Percentiles rank a stretch among this genome's conserved stretches.
These are phyloP conservation scores for Embiotoca jacksoni DNA, from an alignment of 2,113 vertebrate genomes.

Conservation along the genomic window DNA sequence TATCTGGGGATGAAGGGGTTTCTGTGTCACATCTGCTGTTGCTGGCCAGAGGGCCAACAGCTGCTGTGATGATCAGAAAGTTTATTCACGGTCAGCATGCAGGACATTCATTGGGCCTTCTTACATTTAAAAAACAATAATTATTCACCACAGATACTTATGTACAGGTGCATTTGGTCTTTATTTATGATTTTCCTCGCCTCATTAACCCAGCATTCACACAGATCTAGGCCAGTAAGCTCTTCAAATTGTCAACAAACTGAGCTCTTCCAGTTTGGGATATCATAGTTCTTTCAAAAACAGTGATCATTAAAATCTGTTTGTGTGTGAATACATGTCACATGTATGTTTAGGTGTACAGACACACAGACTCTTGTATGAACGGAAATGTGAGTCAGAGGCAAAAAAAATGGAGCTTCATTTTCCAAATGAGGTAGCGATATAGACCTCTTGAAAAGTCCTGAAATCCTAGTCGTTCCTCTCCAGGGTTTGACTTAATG, in stretches of 20 bases:
- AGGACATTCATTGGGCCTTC: neutral
- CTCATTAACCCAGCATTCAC: neutral
- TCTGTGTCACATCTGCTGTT: slow-evolving; percentile 1
- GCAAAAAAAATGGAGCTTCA: neutral
- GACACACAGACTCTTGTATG: neutral
- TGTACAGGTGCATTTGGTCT: too few species aligned
- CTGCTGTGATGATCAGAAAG: neutral
- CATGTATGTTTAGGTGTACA: neutral
- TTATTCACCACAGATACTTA: neutral
- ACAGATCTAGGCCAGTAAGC: neutral
- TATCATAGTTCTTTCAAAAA: neutral
- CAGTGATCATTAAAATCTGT: neutral
- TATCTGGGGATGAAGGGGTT: slow-evolving; percentile 14
- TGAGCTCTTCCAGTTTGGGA: neutral
- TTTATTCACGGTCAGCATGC: neutral
- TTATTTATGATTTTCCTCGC: too few species aligned
- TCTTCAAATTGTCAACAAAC: neutral
- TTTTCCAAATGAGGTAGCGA: neutral
- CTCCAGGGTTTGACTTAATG: neutral
- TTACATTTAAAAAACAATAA: neutral
- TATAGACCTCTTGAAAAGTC: neutral
- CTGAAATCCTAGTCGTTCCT: neutral
- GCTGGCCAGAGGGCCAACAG: slow-evolving; percentile 7
- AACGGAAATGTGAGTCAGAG: neutral
- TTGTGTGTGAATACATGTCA: neutral